Base-by-base conservation (phyloP, 2,797 vertebrate genomes). In the Synaphobranchus kaupii region DNA sequence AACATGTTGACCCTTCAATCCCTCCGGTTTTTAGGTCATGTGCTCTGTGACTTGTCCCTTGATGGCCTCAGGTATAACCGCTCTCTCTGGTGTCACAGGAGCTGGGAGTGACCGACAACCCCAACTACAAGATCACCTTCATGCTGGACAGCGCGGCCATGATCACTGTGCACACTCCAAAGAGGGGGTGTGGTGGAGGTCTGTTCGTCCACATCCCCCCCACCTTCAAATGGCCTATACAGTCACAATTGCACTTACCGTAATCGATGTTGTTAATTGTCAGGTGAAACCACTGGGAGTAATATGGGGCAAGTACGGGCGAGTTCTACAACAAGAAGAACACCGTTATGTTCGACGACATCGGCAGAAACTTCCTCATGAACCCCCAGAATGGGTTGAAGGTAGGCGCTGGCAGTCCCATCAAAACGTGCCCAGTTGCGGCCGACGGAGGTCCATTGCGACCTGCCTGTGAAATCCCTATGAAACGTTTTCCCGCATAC, bases 301-400 rank as follows among this genome's bases (percentile, higher is more conserved):
- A 87, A 98, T 99, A 90, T 99, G 98, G 98, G 99, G 98, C 80
- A 99, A 99, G 93, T 99, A 99, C 89, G 96, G 96, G 95, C 2
- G 97, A 99, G 15, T 98, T 98, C 93, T 99, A 99, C 96, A 98
- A 94, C 94, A 97, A 97, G 94, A 98, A 97, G 93, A 99, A 99
- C 94, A 99, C 99, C 48, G 98, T 99, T 87, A 99, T 99, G 98
- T 99, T 99, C 94, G 99, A 99, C 89, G 99, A 99, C 93, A 99
- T 99, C 15, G 98, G 99, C 88, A 95, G 99, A 91, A 99, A 99
- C 95, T 99, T 99, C 94, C 97, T 99, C 84, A 99, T 99, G 99
- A 99, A 99, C 92, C 99, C 99, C 90, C 99, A 99, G 90, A 99
- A 99, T 0, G 99, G 99, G 87, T 94, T 99, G 87, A 99, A 99